These are phyloP conservation scores for Actinia equina DNA, from an alignment of 64 coral and sea anemone species.

Conservation along the genomic window DNA sequence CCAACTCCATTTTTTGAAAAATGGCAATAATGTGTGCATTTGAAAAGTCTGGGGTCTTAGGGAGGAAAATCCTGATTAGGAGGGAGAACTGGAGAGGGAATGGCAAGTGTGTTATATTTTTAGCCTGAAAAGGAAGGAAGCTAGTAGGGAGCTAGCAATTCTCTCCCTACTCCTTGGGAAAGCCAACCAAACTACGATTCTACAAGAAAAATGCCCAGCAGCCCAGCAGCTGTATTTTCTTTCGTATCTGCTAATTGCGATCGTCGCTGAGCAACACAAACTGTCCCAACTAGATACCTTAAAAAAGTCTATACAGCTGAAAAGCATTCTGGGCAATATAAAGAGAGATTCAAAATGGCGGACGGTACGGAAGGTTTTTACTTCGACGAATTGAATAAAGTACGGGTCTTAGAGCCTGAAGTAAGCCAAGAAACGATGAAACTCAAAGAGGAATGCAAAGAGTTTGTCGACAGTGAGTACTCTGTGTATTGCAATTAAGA, in stretches of 20 bases:
- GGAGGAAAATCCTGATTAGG: too few species aligned
- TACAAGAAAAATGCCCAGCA: too few species aligned
- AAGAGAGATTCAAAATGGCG: conserved; percentile 76
- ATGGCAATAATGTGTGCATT: too few species aligned
- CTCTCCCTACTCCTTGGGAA: too few species aligned
- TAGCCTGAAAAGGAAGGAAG: neutral
- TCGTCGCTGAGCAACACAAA: neutral
- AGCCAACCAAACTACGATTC: too few species aligned
- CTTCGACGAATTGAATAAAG: conserved; percentile 98
- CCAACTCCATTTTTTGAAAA: neutral
- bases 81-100: too few species aligned
- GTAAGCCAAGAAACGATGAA: conserved; percentile 87
- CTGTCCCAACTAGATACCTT: neutral
- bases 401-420: conserved; percentile 96
- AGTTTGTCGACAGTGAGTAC: conserved; percentile 97
- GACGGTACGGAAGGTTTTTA: conserved; percentile 86
- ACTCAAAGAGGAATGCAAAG: conserved; percentile 98
- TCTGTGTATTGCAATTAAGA: neutral
- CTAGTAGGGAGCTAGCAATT: too few species aligned
- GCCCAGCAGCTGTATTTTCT: too few species aligned
- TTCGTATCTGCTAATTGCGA: too few species aligned
- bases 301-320: neutral
- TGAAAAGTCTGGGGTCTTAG: too few species aligned
- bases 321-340: conserved; percentile 35
- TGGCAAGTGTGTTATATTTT: neutral